These are phyloP conservation scores for Phenacoccus solenopsis DNA, from an alignment of 1,140 invertebrate genomes.

Conservation along the genomic window DNA sequence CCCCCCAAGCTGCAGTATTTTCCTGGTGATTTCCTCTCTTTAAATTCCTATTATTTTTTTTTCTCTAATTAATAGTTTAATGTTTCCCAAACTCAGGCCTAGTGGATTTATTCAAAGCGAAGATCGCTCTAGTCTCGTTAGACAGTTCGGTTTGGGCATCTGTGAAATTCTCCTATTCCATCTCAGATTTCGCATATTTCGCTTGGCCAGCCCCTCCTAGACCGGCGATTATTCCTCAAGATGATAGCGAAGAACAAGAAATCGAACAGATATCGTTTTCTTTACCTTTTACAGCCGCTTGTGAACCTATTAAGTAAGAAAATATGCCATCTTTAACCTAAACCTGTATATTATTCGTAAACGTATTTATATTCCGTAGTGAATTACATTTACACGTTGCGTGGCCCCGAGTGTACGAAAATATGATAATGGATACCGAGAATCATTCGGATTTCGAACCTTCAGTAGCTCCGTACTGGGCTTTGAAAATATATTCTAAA, in stretches of 20 bases:
- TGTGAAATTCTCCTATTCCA: constrained; percentile 66
- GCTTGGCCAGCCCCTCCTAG: constrained; percentile 47
- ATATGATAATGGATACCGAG: constrained; percentile 75
- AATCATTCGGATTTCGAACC: constrained; percentile 80
- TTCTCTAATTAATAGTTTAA: neutral
- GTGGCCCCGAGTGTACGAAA: constrained; percentile 76
- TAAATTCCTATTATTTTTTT: constrained; percentile 18
- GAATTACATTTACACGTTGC: constrained; percentile 67
- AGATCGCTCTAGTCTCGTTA: constrained; percentile 47
- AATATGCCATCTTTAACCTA: no score
- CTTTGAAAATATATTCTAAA: constrained; percentile 37
- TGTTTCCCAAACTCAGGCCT: constrained; percentile 41
- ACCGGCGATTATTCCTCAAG: neutral
- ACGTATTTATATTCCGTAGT: no score
- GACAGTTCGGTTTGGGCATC: constrained; percentile 57
- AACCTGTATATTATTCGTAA: no score
- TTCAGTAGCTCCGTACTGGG: constrained; percentile 67
- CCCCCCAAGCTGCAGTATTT: constrained; percentile 73
- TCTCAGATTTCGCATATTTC: constrained; percentile 54
- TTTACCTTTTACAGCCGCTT: constrained; percentile 70
- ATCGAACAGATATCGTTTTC: constrained; percentile 37
- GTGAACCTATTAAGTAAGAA: constrained; percentile 57
- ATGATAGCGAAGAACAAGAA: neutral
- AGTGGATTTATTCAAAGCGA: constrained; percentile 64
- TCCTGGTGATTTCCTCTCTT: constrained; percentile 37